Evolutionary conservation across 2,797 vertebrate genomes (phyloP).

Genomic region (Squalus acanthias): DNA sequence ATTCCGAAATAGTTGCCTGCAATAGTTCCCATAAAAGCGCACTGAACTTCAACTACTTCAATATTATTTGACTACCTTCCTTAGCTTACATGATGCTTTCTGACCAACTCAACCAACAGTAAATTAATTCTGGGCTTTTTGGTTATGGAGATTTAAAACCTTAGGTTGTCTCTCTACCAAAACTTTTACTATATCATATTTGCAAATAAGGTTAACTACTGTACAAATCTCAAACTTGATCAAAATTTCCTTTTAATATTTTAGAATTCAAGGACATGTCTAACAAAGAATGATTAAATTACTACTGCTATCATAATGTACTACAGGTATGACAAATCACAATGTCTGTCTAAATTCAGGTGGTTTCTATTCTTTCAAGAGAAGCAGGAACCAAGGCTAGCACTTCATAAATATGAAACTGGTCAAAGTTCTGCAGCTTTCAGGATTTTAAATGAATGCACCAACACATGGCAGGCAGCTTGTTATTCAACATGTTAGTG

Average conservation of each 20-base stretch:
- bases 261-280: background rate
- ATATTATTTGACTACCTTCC: background rate
- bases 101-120: background rate
- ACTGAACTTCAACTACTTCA: background rate
- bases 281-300: background rate
- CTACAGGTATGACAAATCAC: background rate
- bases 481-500: background rate
- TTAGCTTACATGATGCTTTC: background rate
- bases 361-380: background rate
- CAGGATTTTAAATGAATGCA: background rate
- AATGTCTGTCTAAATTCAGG: background rate
- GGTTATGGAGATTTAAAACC: background rate
- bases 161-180: background rate
- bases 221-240: background rate
- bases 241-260: background rate
- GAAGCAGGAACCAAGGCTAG: background rate
- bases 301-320: background rate
- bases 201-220: background rate
- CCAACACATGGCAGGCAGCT: background rate
- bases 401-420: background rate
- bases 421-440: background rate
- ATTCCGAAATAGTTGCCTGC: background rate
- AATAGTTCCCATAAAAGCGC: background rate
- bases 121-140: background rate
- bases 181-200: background rate